Evolutionary conservation across 2,113 vertebrate genomes (phyloP), one percentile per base, ranked within the genome.

Genomic region (Fukomys damarensis): DNA sequence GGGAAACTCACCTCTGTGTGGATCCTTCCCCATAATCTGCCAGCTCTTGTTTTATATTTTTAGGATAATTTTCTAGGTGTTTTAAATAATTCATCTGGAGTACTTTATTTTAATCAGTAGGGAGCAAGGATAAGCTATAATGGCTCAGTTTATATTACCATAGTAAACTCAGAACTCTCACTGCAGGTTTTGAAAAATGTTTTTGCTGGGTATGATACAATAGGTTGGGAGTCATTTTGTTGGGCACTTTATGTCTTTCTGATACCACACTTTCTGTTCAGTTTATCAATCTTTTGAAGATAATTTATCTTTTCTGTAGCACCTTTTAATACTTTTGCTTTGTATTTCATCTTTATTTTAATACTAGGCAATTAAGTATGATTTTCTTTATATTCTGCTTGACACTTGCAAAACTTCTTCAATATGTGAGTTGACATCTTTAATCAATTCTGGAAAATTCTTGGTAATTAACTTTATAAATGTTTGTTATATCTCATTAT

Each of bases 301-400:
- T 52, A 92, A 41, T 41, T 32, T 14, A 49, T 68, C 26, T 87
- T 41, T 43, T 86, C 46, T 82, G 24, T 74, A 65, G 70, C 41
- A 92, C 35, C 56, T 65, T 84, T 82, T 82, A 58, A 70, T 54
- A 88, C 61, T 83, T 91, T 77, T 70, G 59, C 79, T 93, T 77
- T 93, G 61, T 72, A 93, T 91, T 87, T 83, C 52, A 84, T 83
- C 68, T 49, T 88, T 43, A 24, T 26, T 84, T 89, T 80, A 95
- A 77, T n/a, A 43, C 59, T 52, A 82, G 38, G n/a, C 66, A 28
- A 46, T 52, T 90, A 74, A 59, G 7, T 61, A 54, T 58, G 14
- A 3, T 87, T 63, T 92, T 92, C 80, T 89, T 86, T 90, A 72
- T 79, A 81, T 68, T 95, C 80, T 89, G 32, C 49, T 65, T 90